Conservation (phyloP, 2,888 invertebrate genomes). For the Stictocephala bisonia region DNA sequence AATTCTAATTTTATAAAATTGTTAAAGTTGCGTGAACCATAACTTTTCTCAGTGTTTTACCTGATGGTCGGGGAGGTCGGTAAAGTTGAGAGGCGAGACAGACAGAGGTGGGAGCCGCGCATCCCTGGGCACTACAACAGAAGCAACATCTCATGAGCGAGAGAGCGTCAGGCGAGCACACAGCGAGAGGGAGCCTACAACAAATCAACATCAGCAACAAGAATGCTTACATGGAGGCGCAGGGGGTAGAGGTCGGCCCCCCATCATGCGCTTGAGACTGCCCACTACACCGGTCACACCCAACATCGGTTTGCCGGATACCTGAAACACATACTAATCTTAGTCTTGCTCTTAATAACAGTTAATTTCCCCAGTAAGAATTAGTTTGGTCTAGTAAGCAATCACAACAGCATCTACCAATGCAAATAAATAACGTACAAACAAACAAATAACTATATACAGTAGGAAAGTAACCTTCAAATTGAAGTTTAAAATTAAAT, state of each 20-base stretch:
- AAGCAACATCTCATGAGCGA: constrained; percentile 36
- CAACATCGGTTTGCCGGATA: constrained; percentile 2
- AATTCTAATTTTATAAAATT: no score
- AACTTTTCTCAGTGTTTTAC: no score
- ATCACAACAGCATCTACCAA: no score
- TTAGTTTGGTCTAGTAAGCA: no score
- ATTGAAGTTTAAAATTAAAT: no score
- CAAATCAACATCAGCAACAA: neutral
- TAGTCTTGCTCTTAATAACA: no score
- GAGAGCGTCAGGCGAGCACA: neutral
- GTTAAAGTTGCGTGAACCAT: no score
- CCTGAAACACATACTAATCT: no score
- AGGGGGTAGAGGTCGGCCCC: constrained; percentile 53
- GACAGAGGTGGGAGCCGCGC: neutral
- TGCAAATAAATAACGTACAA: no score
- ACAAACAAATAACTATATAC: no score
- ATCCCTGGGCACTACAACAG: constrained; percentile 36
- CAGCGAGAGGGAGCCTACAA: constrained; percentile 25
- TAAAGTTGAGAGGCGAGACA: constrained; percentile 31
- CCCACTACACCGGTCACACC: constrained; percentile 52
- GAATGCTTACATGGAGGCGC: constrained; percentile 51
- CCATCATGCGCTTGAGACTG: constrained; percentile 55
- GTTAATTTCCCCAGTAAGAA: no score
- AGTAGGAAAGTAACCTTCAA: no score
- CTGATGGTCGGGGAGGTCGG: constrained; percentile 45